Conservation (phyloP, 2,797 vertebrate genomes). For the Ptychadena robeensis region DNA sequence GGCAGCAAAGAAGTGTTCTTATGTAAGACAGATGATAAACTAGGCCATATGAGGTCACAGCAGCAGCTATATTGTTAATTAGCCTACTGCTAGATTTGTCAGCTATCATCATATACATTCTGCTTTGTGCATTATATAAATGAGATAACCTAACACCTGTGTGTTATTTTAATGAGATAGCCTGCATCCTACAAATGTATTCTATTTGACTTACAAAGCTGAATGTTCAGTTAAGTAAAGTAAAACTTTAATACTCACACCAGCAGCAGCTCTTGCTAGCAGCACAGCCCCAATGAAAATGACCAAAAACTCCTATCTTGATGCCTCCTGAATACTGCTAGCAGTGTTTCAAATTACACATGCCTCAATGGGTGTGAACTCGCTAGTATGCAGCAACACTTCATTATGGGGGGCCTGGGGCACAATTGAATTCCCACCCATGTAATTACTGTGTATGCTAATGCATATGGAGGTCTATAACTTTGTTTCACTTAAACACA, state of each 20-base stretch:
- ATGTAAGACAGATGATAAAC: neutral
- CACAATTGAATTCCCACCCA: neutral
- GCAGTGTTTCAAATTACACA: neutral
- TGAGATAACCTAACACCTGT: too few relatives aligned
- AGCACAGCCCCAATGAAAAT: neutral
- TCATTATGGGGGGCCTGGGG: conserved; percentile 5
- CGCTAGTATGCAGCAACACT: neutral
- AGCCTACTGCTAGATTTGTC: neutral
- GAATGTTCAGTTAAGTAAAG: too few relatives aligned
- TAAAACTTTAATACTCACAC: neutral
- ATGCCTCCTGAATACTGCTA: neutral
- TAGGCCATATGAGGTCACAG: neutral
- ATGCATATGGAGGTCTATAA: neutral
- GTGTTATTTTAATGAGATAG: too few relatives aligned
- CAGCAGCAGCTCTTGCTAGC: neutral
- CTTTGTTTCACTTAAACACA: too few relatives aligned
- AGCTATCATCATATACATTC: neutral
- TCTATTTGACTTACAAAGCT: too few relatives aligned
- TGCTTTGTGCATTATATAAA: too few relatives aligned
- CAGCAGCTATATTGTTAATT: neutral
- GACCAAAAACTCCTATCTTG: neutral
- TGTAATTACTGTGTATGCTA: neutral
- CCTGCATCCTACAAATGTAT: too few relatives aligned
- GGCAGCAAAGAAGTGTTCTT: neutral
- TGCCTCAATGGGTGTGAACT: neutral